Base-by-base conservation (phyloP, 1,140 invertebrate species). In the Aphidius ervi region DNA sequence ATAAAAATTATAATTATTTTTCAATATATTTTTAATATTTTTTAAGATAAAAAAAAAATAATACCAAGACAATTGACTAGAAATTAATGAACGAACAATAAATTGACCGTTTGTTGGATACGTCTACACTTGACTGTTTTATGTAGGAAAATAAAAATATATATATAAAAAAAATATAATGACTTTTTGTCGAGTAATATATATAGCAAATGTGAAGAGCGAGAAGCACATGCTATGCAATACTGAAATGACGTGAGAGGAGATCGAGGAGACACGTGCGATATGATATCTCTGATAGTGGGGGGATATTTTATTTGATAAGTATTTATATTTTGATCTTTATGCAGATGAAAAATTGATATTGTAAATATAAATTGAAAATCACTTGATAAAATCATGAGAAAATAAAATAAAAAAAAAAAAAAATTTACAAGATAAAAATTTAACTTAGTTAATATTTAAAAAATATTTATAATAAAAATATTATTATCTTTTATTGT, bases 101-200 rank as follows among this genome's bases (percentile, higher is more conserved):
- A 62, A 43, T 65, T 63, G 65, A 74, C 70, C 63, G 74, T 67
- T 66, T 72, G 62, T 60, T 63, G 63, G 72, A 71, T 68, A 65
- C 68, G 70, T 69, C 72, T 68, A 68, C 65, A 63, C 68, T 74
- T 76, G 72, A 77, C 77, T 78, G 74, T 31, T 31, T 31, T 31
- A 31, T 31, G 23, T 31, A 31, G 2, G 23, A 31, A 31, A 31
- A 78, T 78, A 76, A 77, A 72, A 70, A 71, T 63, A 65, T 3
- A 31, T 3, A 31, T 31, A 31, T 31, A 31, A 31, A 31, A 31
- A 31, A 31, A 16, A 16, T 16, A 31, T 31, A 31, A 31, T 31
- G 4, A 31, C 2, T 31, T 31, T 55, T 47, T 57, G 47, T 50
- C 49, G 10, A 23, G 37, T 7, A 20, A 56, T n/a, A 45, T 8